Conservation (phyloP, 1,140 invertebrate genomes). For the Magallana angulata region DNA sequence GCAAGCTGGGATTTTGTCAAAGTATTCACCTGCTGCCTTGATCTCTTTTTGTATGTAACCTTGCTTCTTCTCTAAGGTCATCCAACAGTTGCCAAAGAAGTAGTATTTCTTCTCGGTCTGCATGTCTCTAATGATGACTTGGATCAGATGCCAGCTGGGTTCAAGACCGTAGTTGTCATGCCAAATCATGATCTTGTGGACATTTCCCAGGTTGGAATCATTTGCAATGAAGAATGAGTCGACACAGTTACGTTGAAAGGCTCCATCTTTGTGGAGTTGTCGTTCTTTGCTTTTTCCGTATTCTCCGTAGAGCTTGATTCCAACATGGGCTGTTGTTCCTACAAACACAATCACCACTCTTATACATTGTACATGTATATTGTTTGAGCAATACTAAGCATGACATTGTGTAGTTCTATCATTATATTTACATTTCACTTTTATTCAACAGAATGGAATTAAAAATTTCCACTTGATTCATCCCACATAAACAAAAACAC, state of each 20-base stretch:
- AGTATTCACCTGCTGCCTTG: conserved; percentile 64
- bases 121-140: conserved; percentile 70
- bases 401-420: too few relatives aligned
- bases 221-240: conserved; percentile 73
- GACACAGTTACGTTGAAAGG: conserved; percentile 72
- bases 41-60: conserved; percentile 72
- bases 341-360: background rate
- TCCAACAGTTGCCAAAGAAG: conserved; percentile 72
- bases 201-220: conserved; percentile 69
- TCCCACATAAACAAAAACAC: background rate
- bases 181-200: conserved; percentile 72
- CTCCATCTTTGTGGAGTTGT: conserved; percentile 69
- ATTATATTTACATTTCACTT: too few relatives aligned
- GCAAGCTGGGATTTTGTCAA: background rate
- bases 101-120: conserved; percentile 70
- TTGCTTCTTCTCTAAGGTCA: conserved; percentile 69
- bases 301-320: conserved; percentile 72
- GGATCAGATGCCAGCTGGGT: conserved; percentile 74
- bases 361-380: too few relatives aligned
- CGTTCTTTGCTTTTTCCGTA: conserved; percentile 67
- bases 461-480: too few relatives aligned
- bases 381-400: too few relatives aligned
- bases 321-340: conserved; percentile 75
- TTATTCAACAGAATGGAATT: too few relatives aligned
- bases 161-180: conserved; percentile 75